Conservation (phyloP, 2,113 vertebrate species). For the Hipposideros armiger region DNA sequence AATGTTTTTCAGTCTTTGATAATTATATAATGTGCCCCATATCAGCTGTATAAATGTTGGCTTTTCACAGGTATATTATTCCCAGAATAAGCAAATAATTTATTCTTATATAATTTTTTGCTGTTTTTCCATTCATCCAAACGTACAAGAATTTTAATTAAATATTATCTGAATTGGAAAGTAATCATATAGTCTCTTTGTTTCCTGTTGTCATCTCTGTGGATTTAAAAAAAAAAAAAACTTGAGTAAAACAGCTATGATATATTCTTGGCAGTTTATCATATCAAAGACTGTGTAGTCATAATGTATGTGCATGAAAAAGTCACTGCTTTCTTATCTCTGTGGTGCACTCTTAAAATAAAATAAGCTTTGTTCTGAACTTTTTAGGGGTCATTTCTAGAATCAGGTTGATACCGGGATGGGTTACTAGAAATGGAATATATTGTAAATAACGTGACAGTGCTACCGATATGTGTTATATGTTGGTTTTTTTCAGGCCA, state of each 20-base stretch:
- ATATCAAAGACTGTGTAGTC: slow-evolving; percentile 90
- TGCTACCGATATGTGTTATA: not conserved
- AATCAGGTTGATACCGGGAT: slow-evolving; percentile 58
- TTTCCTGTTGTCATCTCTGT: slow-evolving; percentile 69
- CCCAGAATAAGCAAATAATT: slow-evolving; percentile 79
- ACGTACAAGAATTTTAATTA: slow-evolving; percentile 79
- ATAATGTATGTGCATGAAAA: slow-evolving; percentile 87
- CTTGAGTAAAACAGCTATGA: slow-evolving; percentile 79
- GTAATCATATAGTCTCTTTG: slow-evolving; percentile 58
- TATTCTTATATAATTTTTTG: slow-evolving; percentile 75
- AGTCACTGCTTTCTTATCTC: slow-evolving; percentile 81
- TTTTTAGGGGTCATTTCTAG: slow-evolving; percentile 71
- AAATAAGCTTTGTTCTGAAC: slow-evolving; percentile 74
- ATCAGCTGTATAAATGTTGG: slow-evolving; percentile 88
- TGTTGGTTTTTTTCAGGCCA: slow-evolving; percentile 66
- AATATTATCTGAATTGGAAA: slow-evolving; percentile 85
- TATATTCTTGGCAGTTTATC: slow-evolving; percentile 84
- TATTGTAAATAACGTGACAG: slow-evolving; percentile 48
- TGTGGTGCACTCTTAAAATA: slow-evolving; percentile 77
- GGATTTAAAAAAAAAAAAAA: slow-evolving; percentile 60
- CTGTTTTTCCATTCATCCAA: slow-evolving; percentile 75
- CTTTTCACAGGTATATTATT: slow-evolving; percentile 86
- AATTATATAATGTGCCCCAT: slow-evolving; percentile 89
- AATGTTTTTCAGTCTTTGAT: slow-evolving; percentile 91
- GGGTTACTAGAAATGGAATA: slow-evolving; percentile 66